Base-by-base conservation (phyloP, 2,113 vertebrate genomes). In the Gobiocypris rarus region DNA sequence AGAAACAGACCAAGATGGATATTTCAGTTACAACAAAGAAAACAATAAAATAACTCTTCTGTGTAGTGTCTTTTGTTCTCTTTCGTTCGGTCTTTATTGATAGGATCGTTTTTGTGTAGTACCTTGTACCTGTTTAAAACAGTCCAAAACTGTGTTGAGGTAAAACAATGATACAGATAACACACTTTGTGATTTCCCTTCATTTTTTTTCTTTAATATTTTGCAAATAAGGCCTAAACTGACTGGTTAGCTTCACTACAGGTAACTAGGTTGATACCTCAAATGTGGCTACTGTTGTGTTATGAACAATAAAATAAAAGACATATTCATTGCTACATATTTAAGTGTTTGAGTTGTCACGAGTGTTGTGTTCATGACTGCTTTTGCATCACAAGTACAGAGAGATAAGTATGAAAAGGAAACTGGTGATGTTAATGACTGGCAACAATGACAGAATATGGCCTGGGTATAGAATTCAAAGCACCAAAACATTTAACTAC, bases 21-120 rank as follows among this genome's bases (percentile, higher is more conserved):
- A 87, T 84, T 84, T 54, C 52, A 54, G 83, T 88, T 87, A 88
- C 90, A 88, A 83, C 59, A 67, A 83, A 87, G 86, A 88, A 69
- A 82, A 61, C n/a, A 70, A 92, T 91, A 86, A 50, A n/a, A 77
- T 26, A 31, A 80, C 9, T 34, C 17, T 76, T 54, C 48, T 69
- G 9, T 22, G 13, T 34, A 70, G 43, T n/a, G 10, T 41, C 9
- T 67, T 14, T 56, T 69, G 54, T 10, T 10, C 59, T 77, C 28
- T 22, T 78, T 61, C 28, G 2, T n/a, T 48, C 26, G 6, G 58
- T 38, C 31, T 45, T 80, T 65, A 38, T n/a, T 38, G 41, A 76
- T 19, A 52, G 43, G 48, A 70, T 48, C 6, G 26, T 26, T 31
- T 61, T 28, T 14, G 26, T 74, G 13, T 73, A 22, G n/a, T 52